phyloP scores from a whole-genome alignment of 1,140 invertebrate genomes.

The Drosophila watanabei region DNA sequence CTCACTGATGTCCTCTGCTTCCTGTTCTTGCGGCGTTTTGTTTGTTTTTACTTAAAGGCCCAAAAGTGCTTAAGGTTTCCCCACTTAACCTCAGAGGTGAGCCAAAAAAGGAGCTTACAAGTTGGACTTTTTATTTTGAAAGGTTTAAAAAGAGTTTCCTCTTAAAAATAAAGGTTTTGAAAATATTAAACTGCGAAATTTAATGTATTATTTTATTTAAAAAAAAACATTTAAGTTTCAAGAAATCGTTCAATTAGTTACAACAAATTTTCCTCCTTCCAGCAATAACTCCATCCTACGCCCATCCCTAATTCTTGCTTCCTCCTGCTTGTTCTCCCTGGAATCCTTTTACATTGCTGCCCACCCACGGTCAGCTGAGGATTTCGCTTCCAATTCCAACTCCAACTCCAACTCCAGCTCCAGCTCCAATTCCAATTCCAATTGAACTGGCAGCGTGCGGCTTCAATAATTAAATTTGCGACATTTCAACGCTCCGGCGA shows the following conservation, averaged over 20 bases:
- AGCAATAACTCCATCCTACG: neutral
- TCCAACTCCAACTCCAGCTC: neutral
- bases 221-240: neutral
- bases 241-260: neutral
- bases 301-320: neutral
- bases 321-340: neutral
- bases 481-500: conserved; percentile 63
- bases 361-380: conserved; percentile 57
- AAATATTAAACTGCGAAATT: neutral
- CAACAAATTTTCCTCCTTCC: neutral
- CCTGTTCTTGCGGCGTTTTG: conserved; percentile 14
- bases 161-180: neutral
- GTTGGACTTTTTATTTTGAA: neutral
- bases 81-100: neutral
- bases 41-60: conserved; percentile 54
- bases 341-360: conserved; percentile 14
- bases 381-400: neutral
- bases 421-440: neutral
- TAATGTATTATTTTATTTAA: neutral
- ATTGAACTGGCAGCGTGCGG: conserved; percentile 39
- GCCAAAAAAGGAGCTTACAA: neutral
- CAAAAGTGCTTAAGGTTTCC: conserved; percentile 10
- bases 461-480: conserved; percentile 78
- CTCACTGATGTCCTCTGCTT: neutral
- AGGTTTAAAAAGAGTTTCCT: too few species aligned